Evolutionary conservation across 2,888 invertebrate genomes (phyloP), one percentile per base, ranked within the genome.

Genomic region (Norana najaformis): DNA sequence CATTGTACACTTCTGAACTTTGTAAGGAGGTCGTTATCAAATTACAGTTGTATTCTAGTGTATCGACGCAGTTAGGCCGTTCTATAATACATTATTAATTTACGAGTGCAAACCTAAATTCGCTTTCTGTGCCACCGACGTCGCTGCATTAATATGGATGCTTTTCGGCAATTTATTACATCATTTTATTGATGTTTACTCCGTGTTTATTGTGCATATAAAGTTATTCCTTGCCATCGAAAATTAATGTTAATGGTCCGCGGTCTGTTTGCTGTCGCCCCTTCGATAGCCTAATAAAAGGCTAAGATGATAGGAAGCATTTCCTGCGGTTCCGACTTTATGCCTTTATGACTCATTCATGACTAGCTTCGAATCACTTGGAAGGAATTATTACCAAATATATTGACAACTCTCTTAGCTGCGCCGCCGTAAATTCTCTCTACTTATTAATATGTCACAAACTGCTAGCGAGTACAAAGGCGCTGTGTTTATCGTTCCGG

Each of bases 401-500:
- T 85, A 85, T 85, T 85, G 85, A 85, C 85, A 85, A 85, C 85
- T 85, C 85, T 85, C 37, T 35, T 85, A 85, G 85, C 85, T 23
- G 85, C 20, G 85, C 23, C 4, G 36, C 37, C 37, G 85, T 85
- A 85, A 85, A 85, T 85, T 36, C 85, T n/a, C 85, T 20, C 85
- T 37, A 36, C 85, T 69, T 85, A 85, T 85, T 85, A 85, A 85
- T 85, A 35, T 36, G 85, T 85, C 85, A 23, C 85, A 35, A 37
- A 8, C 85, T 85, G 69, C 69, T 69, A 69, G n/a, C 85, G 35
- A 85, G 20, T 35, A 37, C 85, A 85, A 85, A 85, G 85, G 36
- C 36, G 36, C 34, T 23, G 85, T 35, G 35, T 36, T 85, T 5
- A 8, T 5, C 18, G 85, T 23, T n/a, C 85, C 37, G 85, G 36